These are phyloP conservation scores for Myotis pilosus DNA, from an alignment of 2,797 vertebrate genomes.

Conservation along the genomic window DNA sequence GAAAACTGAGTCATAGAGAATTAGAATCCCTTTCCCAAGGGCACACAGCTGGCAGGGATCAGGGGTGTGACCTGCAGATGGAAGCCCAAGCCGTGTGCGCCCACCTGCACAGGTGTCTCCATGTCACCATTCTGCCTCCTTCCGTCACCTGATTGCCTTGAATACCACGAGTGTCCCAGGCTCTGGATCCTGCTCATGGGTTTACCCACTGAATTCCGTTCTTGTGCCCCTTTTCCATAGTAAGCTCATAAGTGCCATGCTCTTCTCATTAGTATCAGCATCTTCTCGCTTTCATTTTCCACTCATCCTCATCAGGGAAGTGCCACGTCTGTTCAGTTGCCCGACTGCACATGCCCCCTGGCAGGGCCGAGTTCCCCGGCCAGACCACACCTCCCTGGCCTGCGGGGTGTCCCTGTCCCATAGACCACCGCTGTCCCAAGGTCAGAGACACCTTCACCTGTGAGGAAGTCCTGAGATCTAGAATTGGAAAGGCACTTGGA, in stretches of 20 bases:
- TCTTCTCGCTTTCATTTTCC: not conserved
- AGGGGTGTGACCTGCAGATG: rapidly evolving
- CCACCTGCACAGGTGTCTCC: rapidly evolving
- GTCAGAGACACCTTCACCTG: not conserved
- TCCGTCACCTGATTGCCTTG: rapidly evolving
- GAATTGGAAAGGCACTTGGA: not conserved
- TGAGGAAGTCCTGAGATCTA: not conserved
- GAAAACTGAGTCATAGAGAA: not conserved
- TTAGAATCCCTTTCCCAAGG: too few relatives aligned
- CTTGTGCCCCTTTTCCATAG: rapidly evolving
- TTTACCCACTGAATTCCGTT: rapidly evolving
- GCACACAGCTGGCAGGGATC: not conserved
- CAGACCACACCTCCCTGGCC: rapidly evolving
- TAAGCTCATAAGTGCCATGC: rapidly evolving
- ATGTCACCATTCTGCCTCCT: rapidly evolving
- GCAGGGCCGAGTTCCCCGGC: rapidly evolving
- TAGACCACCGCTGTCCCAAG: rapidly evolving
- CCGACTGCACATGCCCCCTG: not conserved
- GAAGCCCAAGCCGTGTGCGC: rapidly evolving
- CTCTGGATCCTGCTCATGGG: rapidly evolving
- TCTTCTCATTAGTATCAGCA: not conserved
- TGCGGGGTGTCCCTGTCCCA: rapidly evolving
- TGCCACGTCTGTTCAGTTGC: rapidly evolving
- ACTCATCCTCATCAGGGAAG: not conserved
- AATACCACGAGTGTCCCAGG: rapidly evolving